Evolutionary conservation across 1,140 invertebrate species (phyloP), one percentile per base, ranked within the genome.

Genomic region (Bombus terrestris): DNA sequence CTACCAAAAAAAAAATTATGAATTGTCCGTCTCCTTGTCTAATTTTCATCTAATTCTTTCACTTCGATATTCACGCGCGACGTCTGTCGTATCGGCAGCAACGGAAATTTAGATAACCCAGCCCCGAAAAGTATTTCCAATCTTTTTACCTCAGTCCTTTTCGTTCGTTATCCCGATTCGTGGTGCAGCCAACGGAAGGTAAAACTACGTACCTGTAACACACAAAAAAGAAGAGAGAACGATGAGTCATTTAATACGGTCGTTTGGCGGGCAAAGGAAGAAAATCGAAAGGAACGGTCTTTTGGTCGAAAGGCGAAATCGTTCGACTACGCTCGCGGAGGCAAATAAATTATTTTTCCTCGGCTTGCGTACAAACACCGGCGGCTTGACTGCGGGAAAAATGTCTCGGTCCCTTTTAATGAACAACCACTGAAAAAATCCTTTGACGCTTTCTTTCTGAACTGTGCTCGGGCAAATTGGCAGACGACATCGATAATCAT

Each of bases 151-250:
- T 84, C 9, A 5, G 10, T 71, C 13, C 32, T 12, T 18, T 22
- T 28, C 62, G 37, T 47, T 73, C 80, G 80, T 81, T 73, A 73
- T 22, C n/a, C 6, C 37, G 35, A 77, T 75, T 32, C 35, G 5
- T 15, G 57, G 28, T 12, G 28, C n/a, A 28, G 32, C 28, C 47
- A 80, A 39, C 18, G 64, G n/a, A 13, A 37, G 64, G n/a, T 53
- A 22, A 69, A 57, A 47, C 35, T 71, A 89, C 88, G 85, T 89
- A 89, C 88, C 88, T 89, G 88, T n/a, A 89, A 89, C 88, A 89
- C 32, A 89, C 81, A 86, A 85, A 87, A 66, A 35, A 3, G 15
- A 35, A 66, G 2, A 86, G 15, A 32, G 53, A 68, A 82, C 39
- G 62, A 59, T 25, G 69, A 76, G 77, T 77, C 62, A 32, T 43